Conservation (phyloP, 2,797 vertebrate genomes). For the Xerus rutilus region DNA sequence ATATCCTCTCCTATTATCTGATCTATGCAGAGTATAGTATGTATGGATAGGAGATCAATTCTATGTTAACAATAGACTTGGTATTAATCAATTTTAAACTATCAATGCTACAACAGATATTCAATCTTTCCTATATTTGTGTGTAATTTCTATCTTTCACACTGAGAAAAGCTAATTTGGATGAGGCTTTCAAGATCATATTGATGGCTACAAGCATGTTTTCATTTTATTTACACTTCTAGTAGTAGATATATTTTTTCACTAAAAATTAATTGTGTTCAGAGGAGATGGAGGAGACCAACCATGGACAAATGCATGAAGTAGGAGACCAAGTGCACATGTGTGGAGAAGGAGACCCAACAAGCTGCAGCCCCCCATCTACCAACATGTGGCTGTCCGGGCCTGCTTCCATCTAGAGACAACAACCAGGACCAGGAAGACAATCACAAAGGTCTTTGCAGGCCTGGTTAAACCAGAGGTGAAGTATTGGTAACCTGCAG, state of each 20-base stretch:
- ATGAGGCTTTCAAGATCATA: neutral
- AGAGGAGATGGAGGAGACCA: too few relatives aligned
- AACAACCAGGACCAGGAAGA: too few relatives aligned
- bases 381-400: too few relatives aligned
- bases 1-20: neutral
- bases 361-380: too few relatives aligned
- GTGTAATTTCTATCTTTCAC: neutral
- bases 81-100: constrained; percentile 8
- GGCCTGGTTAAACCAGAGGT: too few relatives aligned
- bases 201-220: neutral
- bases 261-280: neutral
- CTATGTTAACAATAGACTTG: constrained; percentile 9
- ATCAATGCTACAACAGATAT: neutral
- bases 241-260: neutral
- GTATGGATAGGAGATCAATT: constrained; percentile 6
- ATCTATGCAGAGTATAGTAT: constrained; percentile 14
- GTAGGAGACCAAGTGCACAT: too few relatives aligned
- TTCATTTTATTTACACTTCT: constrained; percentile 1
- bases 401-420: too few relatives aligned
- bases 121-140: neutral
- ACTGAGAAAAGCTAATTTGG: neutral
- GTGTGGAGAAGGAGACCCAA: too few relatives aligned
- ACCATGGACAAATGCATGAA: too few relatives aligned
- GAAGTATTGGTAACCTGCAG: too few relatives aligned
- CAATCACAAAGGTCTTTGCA: too few relatives aligned